Conservation (phyloP, 1,140 invertebrate species). For the Brachionus manjavacas region DNA sequence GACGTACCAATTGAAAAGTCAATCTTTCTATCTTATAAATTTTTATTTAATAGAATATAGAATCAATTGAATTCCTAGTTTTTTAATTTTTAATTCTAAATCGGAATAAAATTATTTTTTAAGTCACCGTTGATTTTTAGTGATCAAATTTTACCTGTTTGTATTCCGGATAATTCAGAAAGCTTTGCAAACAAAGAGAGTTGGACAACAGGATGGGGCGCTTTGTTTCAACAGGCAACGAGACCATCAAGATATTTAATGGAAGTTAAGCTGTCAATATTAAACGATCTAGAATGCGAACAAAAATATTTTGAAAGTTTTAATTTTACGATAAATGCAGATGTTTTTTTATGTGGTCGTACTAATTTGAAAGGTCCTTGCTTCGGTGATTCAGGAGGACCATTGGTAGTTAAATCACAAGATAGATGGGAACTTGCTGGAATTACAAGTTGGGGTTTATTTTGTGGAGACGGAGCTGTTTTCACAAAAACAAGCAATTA, state of each 20-base stretch:
- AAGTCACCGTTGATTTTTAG: neutral
- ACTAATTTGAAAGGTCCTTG: neutral
- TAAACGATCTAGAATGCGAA: neutral
- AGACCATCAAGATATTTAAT: neutral
- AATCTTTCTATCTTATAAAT: neutral
- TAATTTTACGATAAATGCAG: too few species aligned
- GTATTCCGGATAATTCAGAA: neutral
- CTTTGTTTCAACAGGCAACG: neutral
- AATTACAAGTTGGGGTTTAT: conserved; percentile 29
- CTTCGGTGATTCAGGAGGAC: conserved; percentile 38
- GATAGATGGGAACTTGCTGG: neutral
- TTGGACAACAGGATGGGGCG: conserved; percentile 32
- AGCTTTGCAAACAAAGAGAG: neutral
- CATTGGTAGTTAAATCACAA: neutral
- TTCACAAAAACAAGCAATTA: conserved; percentile 10
- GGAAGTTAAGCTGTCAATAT: conserved; percentile 35
- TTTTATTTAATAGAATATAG: too few species aligned
- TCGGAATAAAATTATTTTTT: too few species aligned
- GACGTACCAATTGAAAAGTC: too few species aligned
- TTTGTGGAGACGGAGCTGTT: conserved; percentile 41
- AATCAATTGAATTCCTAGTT: neutral
- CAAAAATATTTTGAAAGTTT: too few species aligned
- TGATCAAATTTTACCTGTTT: conserved; percentile 9
- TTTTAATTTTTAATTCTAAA: neutral
- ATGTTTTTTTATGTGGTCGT: neutral